phyloP scores from a whole-genome alignment of 2,113 vertebrate genomes.

The Calidris pygmaea region DNA sequence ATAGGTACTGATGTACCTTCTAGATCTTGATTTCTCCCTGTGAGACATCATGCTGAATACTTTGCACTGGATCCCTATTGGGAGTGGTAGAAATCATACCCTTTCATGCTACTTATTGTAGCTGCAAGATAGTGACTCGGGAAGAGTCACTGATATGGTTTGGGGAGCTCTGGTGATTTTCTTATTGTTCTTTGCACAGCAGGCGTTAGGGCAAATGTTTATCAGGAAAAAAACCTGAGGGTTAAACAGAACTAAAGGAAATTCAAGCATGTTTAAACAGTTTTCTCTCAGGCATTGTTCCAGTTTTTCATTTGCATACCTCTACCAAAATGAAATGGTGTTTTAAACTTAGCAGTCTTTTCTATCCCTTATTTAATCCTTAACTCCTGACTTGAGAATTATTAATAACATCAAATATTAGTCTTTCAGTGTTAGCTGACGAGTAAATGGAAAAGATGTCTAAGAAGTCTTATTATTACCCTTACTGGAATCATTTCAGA shows the following conservation, averaged over 20 bases:
- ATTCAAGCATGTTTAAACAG: conserved; percentile 67
- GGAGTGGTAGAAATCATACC: conserved; percentile 21
- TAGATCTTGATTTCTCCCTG: conserved; percentile 18
- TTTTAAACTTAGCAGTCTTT: conserved; percentile 63
- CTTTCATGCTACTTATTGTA: conserved; percentile 37
- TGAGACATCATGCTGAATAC: neutral
- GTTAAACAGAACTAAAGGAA: conserved; percentile 68
- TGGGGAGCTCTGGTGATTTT: conserved; percentile 37
- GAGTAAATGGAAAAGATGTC: conserved; percentile 59
- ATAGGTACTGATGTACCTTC: neutral
- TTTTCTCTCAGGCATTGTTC: conserved; percentile 66
- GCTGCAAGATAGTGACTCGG: conserved; percentile 46
- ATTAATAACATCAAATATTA: conserved; percentile 75
- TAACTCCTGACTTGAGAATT: conserved; percentile 67
- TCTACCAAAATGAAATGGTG: conserved; percentile 58
- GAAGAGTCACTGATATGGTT: conserved; percentile 23
- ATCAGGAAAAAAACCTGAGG: conserved; percentile 54
- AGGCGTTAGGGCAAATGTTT: conserved; percentile 69
- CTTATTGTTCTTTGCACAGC: conserved; percentile 68
- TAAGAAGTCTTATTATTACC: conserved; percentile 65
- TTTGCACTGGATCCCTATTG: conserved; percentile 24
- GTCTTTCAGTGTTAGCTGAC: conserved; percentile 63
- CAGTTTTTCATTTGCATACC: conserved; percentile 65
- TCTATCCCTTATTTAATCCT: conserved; percentile 66
- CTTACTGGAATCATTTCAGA: conserved; percentile 54